Evolutionary conservation across 1,140 invertebrate genomes (phyloP).

Genomic region (Musca domestica): DNA sequence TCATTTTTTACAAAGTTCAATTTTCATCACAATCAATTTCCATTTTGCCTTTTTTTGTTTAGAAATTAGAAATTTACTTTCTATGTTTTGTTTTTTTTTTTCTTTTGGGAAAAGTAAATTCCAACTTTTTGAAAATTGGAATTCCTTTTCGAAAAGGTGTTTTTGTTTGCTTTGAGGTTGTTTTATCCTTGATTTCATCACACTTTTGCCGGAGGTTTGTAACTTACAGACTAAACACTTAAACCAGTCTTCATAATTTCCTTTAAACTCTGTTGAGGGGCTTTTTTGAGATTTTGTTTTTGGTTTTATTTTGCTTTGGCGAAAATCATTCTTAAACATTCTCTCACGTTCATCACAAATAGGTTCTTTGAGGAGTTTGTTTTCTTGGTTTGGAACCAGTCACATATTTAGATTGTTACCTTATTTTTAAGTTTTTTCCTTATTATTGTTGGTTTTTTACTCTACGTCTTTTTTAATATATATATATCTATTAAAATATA

Average conservation of each 20-base stretch:
- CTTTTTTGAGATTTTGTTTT: neutral
- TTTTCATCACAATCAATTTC: too few relatives aligned
- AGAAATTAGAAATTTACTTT: too few relatives aligned
- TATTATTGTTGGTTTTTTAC: neutral
- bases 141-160: too few relatives aligned
- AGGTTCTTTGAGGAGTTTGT: neutral
- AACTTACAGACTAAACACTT: slow-evolving; percentile 15
- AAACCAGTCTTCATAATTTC: slow-evolving; percentile 14
- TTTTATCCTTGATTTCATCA: too few relatives aligned
- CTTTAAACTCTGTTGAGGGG: slow-evolving; percentile 2
- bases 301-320: too few relatives aligned
- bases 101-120: too few relatives aligned
- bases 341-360: slow-evolving; percentile 18
- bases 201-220: neutral
- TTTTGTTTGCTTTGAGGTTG: too few relatives aligned
- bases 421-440: slow-evolving; percentile 1
- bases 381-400: slow-evolving; percentile 10
- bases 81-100: too few relatives aligned
- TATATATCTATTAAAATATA: neutral
- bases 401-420: slow-evolving; percentile 4
- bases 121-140: too few relatives aligned
- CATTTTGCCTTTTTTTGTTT: too few relatives aligned
- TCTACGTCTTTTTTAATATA: neutral
- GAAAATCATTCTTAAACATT: too few relatives aligned
- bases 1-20: too few relatives aligned